Conservation (phyloP, 2,113 vertebrate species). For the Phasianus colchicus region DNA sequence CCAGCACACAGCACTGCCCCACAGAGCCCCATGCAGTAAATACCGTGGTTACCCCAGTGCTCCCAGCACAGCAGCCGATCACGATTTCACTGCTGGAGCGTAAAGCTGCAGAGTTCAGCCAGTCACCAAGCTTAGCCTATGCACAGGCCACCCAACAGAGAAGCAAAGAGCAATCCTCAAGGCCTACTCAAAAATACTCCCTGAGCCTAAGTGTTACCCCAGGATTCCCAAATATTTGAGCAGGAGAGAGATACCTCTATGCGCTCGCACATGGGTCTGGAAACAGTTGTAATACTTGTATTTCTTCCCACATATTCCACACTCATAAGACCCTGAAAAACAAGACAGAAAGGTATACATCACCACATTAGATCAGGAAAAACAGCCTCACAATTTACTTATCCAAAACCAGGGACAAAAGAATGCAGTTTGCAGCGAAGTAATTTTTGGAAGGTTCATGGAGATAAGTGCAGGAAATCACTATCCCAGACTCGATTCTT, state of each 20-base stretch:
- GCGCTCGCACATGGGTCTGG: constrained; percentile 97
- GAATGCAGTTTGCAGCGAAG: constrained; percentile 22
- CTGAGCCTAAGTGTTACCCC: not conserved
- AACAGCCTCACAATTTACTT: not conserved
- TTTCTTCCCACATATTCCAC: constrained; percentile 97
- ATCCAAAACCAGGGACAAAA: not conserved
- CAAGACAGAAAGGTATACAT: constrained; percentile 35
- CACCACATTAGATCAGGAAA: not conserved
- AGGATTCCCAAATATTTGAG: not conserved
- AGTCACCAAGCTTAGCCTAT: not conserved
- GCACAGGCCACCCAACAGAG: not conserved
- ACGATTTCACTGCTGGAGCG: not conserved
- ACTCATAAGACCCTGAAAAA: constrained; percentile 93
- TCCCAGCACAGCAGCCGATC: fast-evolving
- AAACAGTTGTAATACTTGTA: constrained; percentile 99
- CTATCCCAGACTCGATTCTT: constrained; percentile 29
- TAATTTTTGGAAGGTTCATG: constrained; percentile 24
- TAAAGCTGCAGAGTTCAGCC: not conserved
- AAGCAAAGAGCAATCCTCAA: not conserved
- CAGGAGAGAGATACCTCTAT: constrained; percentile 86
- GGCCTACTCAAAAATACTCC: not conserved
- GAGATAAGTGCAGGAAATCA: constrained; percentile 59
- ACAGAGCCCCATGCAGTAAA: not conserved
- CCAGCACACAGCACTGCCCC: not conserved
- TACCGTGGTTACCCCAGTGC: not conserved